A percentile compares a stretch with the other conserved stretches of the same genome.
Evolutionary conservation across 2,888 invertebrate genomes (phyloP).

Genomic region (Netelia inedita): DNA sequence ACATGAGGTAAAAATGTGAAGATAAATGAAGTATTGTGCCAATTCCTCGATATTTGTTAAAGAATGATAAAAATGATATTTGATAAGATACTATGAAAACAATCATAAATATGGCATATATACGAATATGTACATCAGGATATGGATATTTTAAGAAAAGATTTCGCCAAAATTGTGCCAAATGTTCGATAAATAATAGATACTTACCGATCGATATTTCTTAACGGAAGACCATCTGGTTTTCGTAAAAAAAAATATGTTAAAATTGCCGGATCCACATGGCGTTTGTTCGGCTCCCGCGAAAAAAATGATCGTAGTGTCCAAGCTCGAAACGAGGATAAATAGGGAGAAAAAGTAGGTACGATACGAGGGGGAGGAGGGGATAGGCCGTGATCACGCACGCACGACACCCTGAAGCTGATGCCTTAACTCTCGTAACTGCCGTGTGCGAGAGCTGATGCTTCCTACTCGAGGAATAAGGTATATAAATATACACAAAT

Average conservation of each 20-base stretch:
- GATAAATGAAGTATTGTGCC: no score
- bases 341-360: conserved; percentile 51
- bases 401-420: conserved; percentile 71
- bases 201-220: not conserved
- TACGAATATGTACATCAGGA: no score
- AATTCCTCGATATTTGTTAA: no score
- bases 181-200: not conserved
- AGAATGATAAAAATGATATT: no score
- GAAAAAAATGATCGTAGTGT: conserved; percentile 35
- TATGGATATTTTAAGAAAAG: no score
- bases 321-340: conserved; percentile 30
- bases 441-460: conserved; percentile 63
- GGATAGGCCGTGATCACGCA: conserved; percentile 71
- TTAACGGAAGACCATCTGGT: not conserved
- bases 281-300: not conserved
- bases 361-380: conserved; percentile 41
- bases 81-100: no score
- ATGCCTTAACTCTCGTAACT: conserved; percentile 61
- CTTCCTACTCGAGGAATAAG: conserved; percentile 52
- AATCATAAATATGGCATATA: no score
- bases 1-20: no score
- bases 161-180: no score
- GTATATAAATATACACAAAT: conserved; percentile 34
- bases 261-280: not conserved
- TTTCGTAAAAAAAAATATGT: not conserved